phyloP scores from a whole-genome alignment of 1,140 invertebrate genomes.

The Anastrepha ludens region DNA sequence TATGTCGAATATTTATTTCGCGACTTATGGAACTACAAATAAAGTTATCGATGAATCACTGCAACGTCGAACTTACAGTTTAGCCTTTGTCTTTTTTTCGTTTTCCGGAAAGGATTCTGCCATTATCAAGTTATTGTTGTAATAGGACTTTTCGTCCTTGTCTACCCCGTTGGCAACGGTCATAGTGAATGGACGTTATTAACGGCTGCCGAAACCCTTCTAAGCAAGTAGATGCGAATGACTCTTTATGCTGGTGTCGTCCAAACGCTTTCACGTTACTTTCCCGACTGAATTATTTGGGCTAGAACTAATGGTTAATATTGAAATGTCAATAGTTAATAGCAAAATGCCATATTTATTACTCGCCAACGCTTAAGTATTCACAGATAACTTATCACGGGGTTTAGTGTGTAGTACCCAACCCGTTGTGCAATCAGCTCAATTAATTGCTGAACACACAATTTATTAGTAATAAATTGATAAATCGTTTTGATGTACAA shows the following conservation, averaged over 20 bases:
- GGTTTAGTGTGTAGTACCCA: not conserved
- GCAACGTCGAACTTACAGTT: not conserved
- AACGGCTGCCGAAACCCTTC: not conserved
- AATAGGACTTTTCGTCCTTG: constrained; percentile 67
- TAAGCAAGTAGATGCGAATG: not conserved
- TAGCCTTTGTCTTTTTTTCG: constrained; percentile 48
- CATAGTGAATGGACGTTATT: constrained; percentile 17
- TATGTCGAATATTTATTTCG: not conserved
- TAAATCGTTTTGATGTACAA: not conserved
- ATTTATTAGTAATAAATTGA: constrained; percentile 34
- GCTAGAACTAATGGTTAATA: not conserved
- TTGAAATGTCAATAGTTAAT: not conserved
- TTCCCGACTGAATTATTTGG: not conserved
- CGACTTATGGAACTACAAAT: not conserved
- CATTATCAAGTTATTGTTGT: constrained; percentile 67
- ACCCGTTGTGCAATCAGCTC: constrained; percentile 3
- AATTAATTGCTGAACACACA: constrained; percentile 31
- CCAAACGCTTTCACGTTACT: not conserved
- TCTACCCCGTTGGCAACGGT: constrained; percentile 41
- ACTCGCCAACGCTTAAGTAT: not conserved
- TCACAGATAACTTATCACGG: constrained; percentile 27
- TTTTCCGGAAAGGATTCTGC: not conserved
- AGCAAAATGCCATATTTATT: not conserved
- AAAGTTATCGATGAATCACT: constrained; percentile 28
- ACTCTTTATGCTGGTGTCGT: not conserved